A percentile compares a stretch with the other conserved stretches of the same genome.
Evolutionary conservation across 2,797 vertebrate genomes (phyloP).

Genomic region (Gymnothorax reevesii): DNA sequence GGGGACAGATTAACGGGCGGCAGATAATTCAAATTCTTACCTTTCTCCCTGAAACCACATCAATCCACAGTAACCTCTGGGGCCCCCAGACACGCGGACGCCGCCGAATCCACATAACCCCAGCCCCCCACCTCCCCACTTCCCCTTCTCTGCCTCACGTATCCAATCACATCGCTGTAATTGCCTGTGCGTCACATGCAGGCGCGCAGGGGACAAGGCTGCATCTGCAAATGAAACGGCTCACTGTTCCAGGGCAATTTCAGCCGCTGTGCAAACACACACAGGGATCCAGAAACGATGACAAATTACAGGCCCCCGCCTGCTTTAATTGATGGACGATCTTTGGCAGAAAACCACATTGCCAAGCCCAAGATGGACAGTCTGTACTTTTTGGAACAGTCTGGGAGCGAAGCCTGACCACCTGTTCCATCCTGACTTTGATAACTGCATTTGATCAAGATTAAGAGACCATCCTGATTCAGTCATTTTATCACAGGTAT

Average conservation of each 20-base stretch:
- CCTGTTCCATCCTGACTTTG: slow-evolving; percentile 51
- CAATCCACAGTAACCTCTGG: slow-evolving; percentile 45
- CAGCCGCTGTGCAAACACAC: background rate
- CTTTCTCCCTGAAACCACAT: slow-evolving; percentile 60
- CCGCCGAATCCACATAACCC: background rate
- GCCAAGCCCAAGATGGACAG: slow-evolving; percentile 40
- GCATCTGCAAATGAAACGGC: background rate
- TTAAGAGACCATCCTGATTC: slow-evolving; percentile 40
- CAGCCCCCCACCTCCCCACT: background rate
- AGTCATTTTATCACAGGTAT: background rate
- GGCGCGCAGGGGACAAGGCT: background rate
- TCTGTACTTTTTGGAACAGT: slow-evolving; percentile 45
- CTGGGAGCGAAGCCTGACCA: slow-evolving; percentile 46
- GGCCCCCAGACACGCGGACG: background rate
- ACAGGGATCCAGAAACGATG: background rate
- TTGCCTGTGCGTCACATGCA: background rate
- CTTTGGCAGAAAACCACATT: slow-evolving; percentile 50
- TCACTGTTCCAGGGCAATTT: background rate
- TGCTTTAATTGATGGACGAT: slow-evolving; percentile 54
- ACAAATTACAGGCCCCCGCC: slow-evolving; percentile 34
- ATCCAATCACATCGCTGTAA: background rate
- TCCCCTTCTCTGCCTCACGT: background rate
- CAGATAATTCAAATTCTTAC: slow-evolving; percentile 41
- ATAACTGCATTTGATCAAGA: slow-evolving; percentile 45
- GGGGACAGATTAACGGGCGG: slow-evolving; percentile 63